Percentiles rank a stretch among this genome's conserved stretches.
Conservation (phyloP, 2,797 vertebrate species). For the Orientallactaga sibirica region DNA sequence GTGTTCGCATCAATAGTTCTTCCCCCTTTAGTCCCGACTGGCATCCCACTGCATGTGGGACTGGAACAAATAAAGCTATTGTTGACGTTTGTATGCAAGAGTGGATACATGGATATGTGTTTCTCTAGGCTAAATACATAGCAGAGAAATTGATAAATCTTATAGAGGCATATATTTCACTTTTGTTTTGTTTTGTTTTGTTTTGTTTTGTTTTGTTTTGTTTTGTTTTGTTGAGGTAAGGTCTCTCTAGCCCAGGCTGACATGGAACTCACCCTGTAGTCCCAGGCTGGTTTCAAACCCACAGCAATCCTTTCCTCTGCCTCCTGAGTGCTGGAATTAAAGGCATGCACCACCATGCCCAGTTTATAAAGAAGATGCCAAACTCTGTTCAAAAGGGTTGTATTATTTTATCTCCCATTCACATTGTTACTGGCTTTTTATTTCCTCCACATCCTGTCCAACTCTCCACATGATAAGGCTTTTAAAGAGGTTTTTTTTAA, state of each 20-base stretch:
- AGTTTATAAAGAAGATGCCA: background rate
- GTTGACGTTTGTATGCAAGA: background rate
- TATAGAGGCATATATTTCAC: background rate
- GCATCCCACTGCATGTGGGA: background rate
- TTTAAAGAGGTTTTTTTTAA: no score
- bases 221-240: background rate
- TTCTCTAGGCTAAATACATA: background rate
- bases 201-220: background rate
- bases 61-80: constrained; percentile 8
- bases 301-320: no score
- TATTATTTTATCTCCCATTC: background rate
- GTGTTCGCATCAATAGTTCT: background rate
- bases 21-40: background rate
- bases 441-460: background rate
- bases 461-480: background rate
- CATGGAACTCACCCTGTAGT: no score
- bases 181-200: background rate
- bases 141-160: background rate
- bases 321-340: no score
- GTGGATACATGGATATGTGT: background rate
- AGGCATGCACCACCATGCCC: no score
- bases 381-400: background rate
- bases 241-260: no score
- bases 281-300: no score
- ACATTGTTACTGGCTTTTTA: background rate